Percentiles rank a stretch among this genome's conserved stretches.
These are phyloP conservation scores for Astropecten irregularis DNA, from an alignment of 53 echinoderm and acorn worm species.

Conservation along the genomic window DNA sequence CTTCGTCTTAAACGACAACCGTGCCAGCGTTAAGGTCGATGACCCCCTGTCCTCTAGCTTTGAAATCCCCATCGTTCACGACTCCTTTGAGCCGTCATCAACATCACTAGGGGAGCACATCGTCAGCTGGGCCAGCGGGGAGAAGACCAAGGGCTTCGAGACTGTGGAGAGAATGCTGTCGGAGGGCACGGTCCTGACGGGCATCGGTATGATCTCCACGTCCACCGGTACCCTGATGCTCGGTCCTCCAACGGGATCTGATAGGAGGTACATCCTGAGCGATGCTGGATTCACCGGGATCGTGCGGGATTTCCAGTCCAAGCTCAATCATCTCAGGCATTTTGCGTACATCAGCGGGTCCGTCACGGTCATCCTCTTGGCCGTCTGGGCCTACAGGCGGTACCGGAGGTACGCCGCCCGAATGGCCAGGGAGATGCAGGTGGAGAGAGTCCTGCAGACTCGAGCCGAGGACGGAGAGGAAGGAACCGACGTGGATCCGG, in stretches of 20 bases:
- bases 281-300: constrained; percentile 63
- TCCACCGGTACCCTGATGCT: constrained; percentile 68
- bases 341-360: constrained; percentile 75
- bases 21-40: constrained; percentile 66
- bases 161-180: constrained; percentile 93
- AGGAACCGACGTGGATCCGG: constrained; percentile 64
- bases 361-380: constrained; percentile 64
- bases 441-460: constrained; percentile 70
- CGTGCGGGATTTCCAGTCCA: constrained; percentile 70
- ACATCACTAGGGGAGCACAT: constrained; percentile 83
- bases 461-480: constrained; percentile 65
- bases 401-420: constrained; percentile 67
- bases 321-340: constrained; percentile 67
- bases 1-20: constrained; percentile 67
- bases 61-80: constrained; percentile 82
- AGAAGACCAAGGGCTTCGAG: constrained; percentile 97
- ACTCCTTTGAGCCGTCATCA: constrained; percentile 83
- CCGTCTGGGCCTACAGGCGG: constrained; percentile 60
- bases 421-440: constrained; percentile 57
- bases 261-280: constrained; percentile 73
- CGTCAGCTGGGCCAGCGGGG: constrained; percentile 98
- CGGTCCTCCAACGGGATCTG: constrained; percentile 67
- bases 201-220: constrained; percentile 84
- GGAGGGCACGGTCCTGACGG: constrained; percentile 77
- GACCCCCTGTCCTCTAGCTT: constrained; percentile 74